Evolutionary conservation across 2,113 vertebrate genomes (phyloP).

Genomic region (Pseudorasbora parva): DNA sequence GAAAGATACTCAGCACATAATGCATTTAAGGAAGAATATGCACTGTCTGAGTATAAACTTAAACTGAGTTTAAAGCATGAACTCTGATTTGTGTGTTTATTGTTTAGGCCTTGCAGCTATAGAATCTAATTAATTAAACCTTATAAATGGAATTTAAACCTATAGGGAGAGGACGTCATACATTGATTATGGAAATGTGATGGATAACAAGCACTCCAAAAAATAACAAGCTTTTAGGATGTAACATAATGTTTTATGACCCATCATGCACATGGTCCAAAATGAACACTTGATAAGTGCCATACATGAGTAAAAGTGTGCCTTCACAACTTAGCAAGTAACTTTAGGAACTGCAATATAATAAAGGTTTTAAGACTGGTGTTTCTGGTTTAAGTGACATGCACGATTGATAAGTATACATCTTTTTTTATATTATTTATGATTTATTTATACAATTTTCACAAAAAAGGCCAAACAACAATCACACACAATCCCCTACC

Average conservation of each 20-base stretch:
- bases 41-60: no score
- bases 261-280: neutral
- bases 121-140: constrained; percentile 18
- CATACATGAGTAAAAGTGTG: neutral
- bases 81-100: neutral
- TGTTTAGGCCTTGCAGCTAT: neutral
- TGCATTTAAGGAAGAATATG: neutral
- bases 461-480: no score
- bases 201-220: neutral
- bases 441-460: no score
- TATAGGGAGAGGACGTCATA: neutral
- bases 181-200: neutral
- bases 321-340: neutral
- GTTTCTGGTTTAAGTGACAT: neutral
- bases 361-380: neutral
- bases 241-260: neutral
- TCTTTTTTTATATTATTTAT: no score
- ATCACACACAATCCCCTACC: no score
- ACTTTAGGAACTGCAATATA: neutral
- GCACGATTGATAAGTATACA: neutral
- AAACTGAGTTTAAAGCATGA: neutral
- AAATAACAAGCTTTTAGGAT: neutral
- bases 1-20: neutral
- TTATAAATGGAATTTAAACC: neutral
- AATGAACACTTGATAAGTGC: neutral